A percentile compares a stretch with the other conserved stretches of the same genome.
phyloP scores from a whole-genome alignment of 2,888 invertebrate genomes.

The Oligia latruncula region DNA sequence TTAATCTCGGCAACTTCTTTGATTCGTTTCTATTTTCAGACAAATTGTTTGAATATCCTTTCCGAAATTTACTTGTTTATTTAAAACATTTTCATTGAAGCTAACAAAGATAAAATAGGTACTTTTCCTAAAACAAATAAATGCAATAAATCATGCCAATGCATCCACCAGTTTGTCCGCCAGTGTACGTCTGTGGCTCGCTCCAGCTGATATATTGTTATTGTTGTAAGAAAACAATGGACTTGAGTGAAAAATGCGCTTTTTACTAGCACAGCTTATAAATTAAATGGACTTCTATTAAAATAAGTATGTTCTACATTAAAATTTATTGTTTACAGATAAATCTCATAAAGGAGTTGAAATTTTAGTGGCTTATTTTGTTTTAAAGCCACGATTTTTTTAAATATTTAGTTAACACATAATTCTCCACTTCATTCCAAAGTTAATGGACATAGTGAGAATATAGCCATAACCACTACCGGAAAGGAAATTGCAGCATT shows the following conservation, averaged over 20 bases:
- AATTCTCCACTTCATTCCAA: background rate
- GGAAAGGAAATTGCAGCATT: background rate
- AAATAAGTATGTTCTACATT: constrained; percentile 6
- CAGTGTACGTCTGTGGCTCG: constrained; percentile 58
- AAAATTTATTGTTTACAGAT: background rate
- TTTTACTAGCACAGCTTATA: constrained; percentile 46
- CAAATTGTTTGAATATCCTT: background rate
- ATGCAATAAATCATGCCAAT: constrained; percentile 42
- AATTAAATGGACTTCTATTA: constrained; percentile 38
- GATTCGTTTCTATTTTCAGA: background rate
- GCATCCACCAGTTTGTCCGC: constrained; percentile 43
- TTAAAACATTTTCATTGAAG: background rate
- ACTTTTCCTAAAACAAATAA: constrained; percentile 28
- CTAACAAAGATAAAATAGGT: constrained; percentile 27
- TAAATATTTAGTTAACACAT: background rate
- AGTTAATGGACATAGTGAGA: background rate
- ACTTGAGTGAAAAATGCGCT: constrained; percentile 55
- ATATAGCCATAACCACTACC: constrained; percentile 6
- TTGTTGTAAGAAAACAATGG: constrained; percentile 63
- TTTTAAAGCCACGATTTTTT: background rate
- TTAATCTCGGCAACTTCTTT: background rate
- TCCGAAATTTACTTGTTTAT: background rate
- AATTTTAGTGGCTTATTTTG: background rate
- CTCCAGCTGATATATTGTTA: constrained; percentile 66
- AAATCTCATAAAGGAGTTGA: background rate